Evolutionary conservation across 2,797 vertebrate species (phyloP).

Genomic region (Lepilemur septentrionalis): DNA sequence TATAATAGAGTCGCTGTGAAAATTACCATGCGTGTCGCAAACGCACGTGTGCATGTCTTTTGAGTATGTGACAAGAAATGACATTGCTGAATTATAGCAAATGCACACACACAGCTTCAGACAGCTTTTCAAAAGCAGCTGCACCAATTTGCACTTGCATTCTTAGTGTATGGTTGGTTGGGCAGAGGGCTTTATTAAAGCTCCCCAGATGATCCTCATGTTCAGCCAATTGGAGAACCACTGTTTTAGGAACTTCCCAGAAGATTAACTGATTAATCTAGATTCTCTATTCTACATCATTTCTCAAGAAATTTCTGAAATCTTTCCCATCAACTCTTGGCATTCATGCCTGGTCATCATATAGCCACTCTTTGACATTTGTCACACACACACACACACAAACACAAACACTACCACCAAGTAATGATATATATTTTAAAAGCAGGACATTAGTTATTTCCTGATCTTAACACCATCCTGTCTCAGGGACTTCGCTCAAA

Average conservation of each 20-base stretch:
- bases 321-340: not conserved
- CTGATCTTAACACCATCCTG: not conserved
- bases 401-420: not conserved
- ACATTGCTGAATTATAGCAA: not conserved
- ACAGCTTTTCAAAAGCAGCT: not conserved
- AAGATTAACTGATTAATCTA: not conserved
- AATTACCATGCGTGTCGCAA: not conserved
- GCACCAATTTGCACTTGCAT: not conserved
- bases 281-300: not conserved
- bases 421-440: not conserved
- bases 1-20: not conserved
- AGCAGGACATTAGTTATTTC: not conserved
- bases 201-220: not conserved
- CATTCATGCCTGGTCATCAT: not conserved
- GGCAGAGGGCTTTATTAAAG: not conserved
- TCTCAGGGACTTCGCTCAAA: not conserved
- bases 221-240: not conserved
- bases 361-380: not conserved
- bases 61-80: not conserved
- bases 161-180: too few species aligned
- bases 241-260: not conserved
- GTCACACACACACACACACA: not conserved
- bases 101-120: fast-evolving
- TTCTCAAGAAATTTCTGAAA: not conserved
- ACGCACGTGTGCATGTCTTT: not conserved